A percentile compares a stretch with the other conserved stretches of the same genome.
These are phyloP conservation scores for Cynopterus sphinx DNA, from an alignment of 2,797 vertebrate genomes.

Conservation along the genomic window DNA sequence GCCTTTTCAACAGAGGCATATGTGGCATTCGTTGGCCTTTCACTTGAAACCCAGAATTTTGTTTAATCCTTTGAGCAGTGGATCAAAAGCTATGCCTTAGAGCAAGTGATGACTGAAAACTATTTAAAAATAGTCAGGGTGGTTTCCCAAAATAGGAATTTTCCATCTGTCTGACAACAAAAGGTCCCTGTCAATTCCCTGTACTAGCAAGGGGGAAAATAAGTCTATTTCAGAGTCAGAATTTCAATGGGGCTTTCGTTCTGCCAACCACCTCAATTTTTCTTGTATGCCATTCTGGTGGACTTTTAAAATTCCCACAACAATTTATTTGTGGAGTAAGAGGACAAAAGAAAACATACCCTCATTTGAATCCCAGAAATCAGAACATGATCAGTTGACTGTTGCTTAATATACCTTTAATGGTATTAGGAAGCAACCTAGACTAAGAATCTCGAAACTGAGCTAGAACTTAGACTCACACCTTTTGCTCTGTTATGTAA, in stretches of 20 bases:
- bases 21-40: neutral
- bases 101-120: slow-evolving; percentile 63
- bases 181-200: slow-evolving; percentile 53
- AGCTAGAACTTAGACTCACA: neutral
- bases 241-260: slow-evolving; percentile 46
- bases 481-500: neutral
- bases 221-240: slow-evolving; percentile 53
- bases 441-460: neutral
- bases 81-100: slow-evolving; percentile 29
- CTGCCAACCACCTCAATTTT: slow-evolving; percentile 22
- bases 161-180: slow-evolving; percentile 66
- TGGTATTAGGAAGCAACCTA: neutral
- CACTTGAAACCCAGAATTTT: slow-evolving; percentile 37
- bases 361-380: neutral
- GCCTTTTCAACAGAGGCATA: neutral
- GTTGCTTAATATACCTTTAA: slow-evolving; percentile 7
- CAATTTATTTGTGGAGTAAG: slow-evolving; percentile 14
- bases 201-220: slow-evolving; percentile 23
- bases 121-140: slow-evolving; percentile 60
- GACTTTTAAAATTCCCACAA: neutral
- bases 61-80: slow-evolving; percentile 53
- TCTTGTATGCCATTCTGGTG: neutral
- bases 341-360: neutral
- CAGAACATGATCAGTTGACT: neutral
- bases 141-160: slow-evolving; percentile 59